These are phyloP conservation scores for Cassiopea xamachana DNA, from an alignment of 30 jellyfish, hydroid and myxozoan species.

Conservation along the genomic window DNA sequence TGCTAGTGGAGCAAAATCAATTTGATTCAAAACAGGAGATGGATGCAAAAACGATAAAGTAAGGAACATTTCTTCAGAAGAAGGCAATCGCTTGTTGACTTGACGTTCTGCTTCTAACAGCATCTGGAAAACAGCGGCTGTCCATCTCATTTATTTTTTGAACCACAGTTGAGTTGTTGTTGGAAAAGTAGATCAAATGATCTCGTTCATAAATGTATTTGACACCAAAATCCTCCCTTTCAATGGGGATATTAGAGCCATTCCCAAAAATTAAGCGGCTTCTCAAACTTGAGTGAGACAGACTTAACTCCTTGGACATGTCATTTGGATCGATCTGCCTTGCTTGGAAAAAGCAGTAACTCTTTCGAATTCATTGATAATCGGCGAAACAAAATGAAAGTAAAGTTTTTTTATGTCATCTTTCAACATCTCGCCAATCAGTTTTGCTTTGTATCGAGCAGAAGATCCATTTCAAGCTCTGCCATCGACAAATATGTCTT, in stretches of 20 bases:
- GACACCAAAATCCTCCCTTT: conserved; percentile 68
- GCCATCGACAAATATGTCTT: conserved; percentile 42
- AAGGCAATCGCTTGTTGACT: too few relatives aligned
- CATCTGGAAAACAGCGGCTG: not conserved
- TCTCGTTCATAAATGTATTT: conserved; percentile 56
- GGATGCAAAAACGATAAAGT: not conserved
- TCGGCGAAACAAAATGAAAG: conserved; percentile 58
- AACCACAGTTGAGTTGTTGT: not conserved
- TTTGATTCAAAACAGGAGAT: not conserved
- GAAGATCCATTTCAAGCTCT: conserved; percentile 36
- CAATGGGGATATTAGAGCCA: conserved; percentile 5
- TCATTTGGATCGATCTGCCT: too few relatives aligned
- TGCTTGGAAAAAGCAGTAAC: conserved; percentile 75
- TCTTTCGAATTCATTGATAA: conserved; percentile 66
- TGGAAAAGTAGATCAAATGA: not conserved
- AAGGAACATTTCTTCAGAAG: not conserved
- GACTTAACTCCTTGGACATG: too few relatives aligned
- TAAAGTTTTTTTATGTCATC: conserved; percentile 64
- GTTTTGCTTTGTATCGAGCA: conserved; percentile 56
- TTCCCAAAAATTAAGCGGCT: too few relatives aligned
- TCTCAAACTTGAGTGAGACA: too few relatives aligned
- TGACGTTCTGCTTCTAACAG: conserved; percentile 8
- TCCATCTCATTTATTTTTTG: not conserved
- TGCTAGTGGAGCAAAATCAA: not conserved
- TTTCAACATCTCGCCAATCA: conserved; percentile 43